These are phyloP conservation scores for Acromyrmex echinatior DNA, from an alignment of 1,140 invertebrate genomes.

Conservation along the genomic window DNA sequence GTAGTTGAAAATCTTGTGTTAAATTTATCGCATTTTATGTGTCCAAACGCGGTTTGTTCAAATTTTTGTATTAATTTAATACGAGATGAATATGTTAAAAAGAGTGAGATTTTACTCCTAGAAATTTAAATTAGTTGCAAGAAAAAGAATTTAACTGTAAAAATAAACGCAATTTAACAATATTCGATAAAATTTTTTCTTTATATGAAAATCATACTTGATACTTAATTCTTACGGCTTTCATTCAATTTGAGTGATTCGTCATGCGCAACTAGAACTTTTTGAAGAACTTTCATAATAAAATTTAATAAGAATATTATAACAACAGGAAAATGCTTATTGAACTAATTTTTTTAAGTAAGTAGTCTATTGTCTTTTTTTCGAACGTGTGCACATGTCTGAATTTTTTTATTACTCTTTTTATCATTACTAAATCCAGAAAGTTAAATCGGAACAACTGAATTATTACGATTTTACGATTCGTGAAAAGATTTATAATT, in stretches of 20 bases:
- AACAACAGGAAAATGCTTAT: not conserved
- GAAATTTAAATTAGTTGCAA: not conserved
- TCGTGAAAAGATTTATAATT: not conserved
- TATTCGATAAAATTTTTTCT: not conserved
- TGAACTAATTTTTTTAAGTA: not conserved
- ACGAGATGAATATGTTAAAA: too few relatives aligned
- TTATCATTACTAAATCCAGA: not conserved
- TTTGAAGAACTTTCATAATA: not conserved
- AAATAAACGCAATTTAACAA: not conserved
- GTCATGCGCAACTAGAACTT: not conserved
- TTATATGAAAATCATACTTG: too few relatives aligned
- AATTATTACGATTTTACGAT: not conserved
- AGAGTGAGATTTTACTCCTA: too few relatives aligned
- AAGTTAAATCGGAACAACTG: conserved; percentile 1
- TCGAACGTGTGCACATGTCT: too few relatives aligned
- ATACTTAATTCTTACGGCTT: not conserved
- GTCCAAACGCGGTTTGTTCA: too few relatives aligned
- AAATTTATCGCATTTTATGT: too few relatives aligned
- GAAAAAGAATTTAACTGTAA: not conserved
- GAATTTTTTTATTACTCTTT: not conserved
- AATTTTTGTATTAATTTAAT: too few relatives aligned
- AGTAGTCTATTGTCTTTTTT: not conserved
- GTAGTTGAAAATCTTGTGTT: too few relatives aligned
- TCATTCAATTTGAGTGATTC: not conserved
- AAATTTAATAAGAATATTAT: not conserved